Conservation (phyloP, 2,113 vertebrate species). For the Xenus cinereus region DNA sequence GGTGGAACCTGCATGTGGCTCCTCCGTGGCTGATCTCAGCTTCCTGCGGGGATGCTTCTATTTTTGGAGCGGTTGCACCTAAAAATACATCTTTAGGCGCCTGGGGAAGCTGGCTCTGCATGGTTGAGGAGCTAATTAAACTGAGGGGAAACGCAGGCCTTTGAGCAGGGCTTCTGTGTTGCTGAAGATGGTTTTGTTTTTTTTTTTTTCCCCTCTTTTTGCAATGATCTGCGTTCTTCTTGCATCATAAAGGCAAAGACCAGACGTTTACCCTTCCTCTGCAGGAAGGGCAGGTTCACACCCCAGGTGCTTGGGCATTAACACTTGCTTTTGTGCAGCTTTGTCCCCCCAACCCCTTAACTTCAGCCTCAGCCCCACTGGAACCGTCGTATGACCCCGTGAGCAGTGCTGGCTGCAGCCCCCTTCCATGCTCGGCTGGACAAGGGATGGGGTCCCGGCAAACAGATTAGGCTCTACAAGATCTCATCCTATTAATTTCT, state of each 20-base stretch:
- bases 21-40: background rate
- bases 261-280: background rate
- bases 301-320: background rate
- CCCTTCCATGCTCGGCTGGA: background rate
- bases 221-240: fast-evolving
- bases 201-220: background rate
- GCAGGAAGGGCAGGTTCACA: background rate
- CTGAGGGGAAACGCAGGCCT: background rate
- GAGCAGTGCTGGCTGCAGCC: background rate
- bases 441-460: background rate
- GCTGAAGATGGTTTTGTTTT: background rate
- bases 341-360: background rate
- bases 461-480: background rate
- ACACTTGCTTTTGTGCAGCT: background rate
- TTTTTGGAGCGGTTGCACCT: slow-evolving; percentile 7
- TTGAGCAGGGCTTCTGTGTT: fast-evolving
- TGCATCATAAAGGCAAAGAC: fast-evolving
- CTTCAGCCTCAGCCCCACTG: background rate
- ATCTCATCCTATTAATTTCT: background rate
- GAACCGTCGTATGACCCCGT: fast-evolving
- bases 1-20: background rate
- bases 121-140: slow-evolving; percentile 22
- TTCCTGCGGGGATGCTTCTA: background rate
- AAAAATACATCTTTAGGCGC: slow-evolving; percentile 36
- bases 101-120: background rate